Evolutionary conservation across 2,888 invertebrate species (phyloP).

Genomic region (Epistrophella euchroma): DNA sequence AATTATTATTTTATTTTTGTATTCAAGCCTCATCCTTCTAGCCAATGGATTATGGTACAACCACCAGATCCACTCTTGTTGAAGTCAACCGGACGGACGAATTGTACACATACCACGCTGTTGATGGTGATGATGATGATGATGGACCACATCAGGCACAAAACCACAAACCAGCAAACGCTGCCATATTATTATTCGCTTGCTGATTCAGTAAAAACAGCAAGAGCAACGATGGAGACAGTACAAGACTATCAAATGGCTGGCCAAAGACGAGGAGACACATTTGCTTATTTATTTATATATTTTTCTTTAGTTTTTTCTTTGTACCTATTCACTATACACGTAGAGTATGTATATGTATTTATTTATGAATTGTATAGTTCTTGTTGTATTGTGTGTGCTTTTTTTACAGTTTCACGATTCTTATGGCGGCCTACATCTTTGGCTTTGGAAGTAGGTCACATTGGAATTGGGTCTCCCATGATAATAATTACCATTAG

Average conservation of each 20-base stretch:
- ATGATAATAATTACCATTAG: constrained; percentile 76
- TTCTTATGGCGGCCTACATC: constrained; percentile 75
- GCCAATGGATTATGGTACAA: constrained; percentile 4
- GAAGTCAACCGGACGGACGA: constrained; percentile 56
- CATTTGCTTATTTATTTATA: constrained; percentile 65
- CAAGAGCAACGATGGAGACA: constrained; percentile 7
- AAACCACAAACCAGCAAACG: constrained; percentile 49
- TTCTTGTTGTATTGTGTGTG: constrained; percentile 35
- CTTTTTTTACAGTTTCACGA: constrained; percentile 74
- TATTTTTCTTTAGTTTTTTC: not conserved
- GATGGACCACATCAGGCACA: constrained; percentile 43
- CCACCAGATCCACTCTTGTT: constrained; percentile 46
- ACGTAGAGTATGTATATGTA: constrained; percentile 20
- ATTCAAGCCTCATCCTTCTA: constrained; percentile 33
- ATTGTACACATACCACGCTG: not conserved
- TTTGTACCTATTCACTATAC: constrained; percentile 21
- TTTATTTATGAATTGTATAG: constrained; percentile 24
- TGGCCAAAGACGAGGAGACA: constrained; percentile 52
- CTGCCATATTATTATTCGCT: constrained; percentile 25
- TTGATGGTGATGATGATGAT: constrained; percentile 16
- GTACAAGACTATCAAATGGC: constrained; percentile 33
- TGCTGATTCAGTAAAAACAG: constrained; percentile 17
- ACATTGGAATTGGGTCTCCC: constrained; percentile 75
- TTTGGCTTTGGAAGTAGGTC: constrained; percentile 72
- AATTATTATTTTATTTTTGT: constrained; percentile 40